These are phyloP conservation scores for Bombus confusus DNA, from an alignment of 1,140 invertebrate species.

Conservation along the genomic window DNA sequence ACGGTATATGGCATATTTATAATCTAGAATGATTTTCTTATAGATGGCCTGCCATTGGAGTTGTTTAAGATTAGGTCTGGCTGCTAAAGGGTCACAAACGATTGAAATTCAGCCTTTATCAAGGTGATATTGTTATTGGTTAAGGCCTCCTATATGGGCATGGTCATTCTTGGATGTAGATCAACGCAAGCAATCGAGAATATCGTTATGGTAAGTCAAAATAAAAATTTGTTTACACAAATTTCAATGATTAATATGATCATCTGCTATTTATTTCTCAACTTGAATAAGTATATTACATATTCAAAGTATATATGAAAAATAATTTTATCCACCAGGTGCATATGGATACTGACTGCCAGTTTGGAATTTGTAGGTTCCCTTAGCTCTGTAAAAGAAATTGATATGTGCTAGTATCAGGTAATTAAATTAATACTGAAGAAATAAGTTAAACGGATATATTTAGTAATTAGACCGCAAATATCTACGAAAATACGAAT, in stretches of 20 bases:
- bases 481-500: too few species aligned
- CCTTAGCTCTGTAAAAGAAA: constrained; percentile 30
- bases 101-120: constrained; percentile 97
- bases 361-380: constrained; percentile 36
- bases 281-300: background rate
- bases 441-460: too few species aligned
- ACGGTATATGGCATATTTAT: background rate
- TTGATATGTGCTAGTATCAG: too few species aligned
- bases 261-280: background rate
- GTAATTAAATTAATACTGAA: background rate
- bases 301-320: background rate
- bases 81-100: constrained; percentile 99
- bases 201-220: constrained; percentile 91
- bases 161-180: constrained; percentile 98
- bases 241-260: background rate
- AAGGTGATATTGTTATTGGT: constrained; percentile 99
- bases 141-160: constrained; percentile 98
- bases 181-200: constrained; percentile 94
- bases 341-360: constrained; percentile 29
- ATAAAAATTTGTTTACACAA: background rate
- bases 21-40: background rate
- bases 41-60: constrained; percentile 97
- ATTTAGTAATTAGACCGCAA: too few species aligned
- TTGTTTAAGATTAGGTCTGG: constrained; percentile 97
- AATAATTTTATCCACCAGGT: background rate